Evolutionary conservation across 2,888 invertebrate genomes (phyloP).

Genomic region (Cataglyphis albicans): DNA sequence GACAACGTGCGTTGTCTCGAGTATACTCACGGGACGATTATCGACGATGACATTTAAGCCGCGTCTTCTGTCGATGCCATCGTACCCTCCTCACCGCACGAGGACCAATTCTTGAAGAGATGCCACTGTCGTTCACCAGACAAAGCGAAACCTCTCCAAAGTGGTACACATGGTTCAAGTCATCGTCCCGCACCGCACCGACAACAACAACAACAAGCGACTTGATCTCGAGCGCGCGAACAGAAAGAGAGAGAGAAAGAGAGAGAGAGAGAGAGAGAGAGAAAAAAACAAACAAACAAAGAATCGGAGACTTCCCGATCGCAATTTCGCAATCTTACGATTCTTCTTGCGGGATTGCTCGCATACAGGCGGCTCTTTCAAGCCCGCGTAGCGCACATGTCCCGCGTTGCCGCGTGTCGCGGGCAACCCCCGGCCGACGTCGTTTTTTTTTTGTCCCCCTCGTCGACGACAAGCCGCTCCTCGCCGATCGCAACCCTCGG

Average conservation of each 20-base stretch:
- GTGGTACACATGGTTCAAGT: conserved; percentile 21
- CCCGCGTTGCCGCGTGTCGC: neutral
- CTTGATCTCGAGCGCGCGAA: neutral
- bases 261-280: no score
- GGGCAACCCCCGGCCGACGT: neutral
- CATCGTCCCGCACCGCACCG: conserved; percentile 18
- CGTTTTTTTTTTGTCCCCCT: neutral
- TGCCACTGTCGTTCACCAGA: conserved; percentile 4
- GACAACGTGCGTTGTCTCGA: neutral
- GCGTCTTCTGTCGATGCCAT: neutral
- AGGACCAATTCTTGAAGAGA: conserved; percentile 11
- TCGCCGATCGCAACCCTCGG: neutral
- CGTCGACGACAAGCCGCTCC: neutral
- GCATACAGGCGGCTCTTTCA: neutral
- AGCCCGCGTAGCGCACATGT: conserved; percentile 31
- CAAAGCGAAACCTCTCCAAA: neutral
- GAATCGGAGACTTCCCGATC: neutral
- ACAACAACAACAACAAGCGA: neutral
- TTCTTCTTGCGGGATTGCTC: no score
- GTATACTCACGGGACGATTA: conserved; percentile 29
- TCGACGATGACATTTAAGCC: conserved; percentile 6
- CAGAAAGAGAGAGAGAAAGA: neutral
- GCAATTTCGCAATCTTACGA: neutral
- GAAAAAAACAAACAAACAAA: no score
- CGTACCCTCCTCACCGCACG: neutral